Evolutionary conservation across 2,888 invertebrate genomes (phyloP).

Genomic region (Nysson spinosus): DNA sequence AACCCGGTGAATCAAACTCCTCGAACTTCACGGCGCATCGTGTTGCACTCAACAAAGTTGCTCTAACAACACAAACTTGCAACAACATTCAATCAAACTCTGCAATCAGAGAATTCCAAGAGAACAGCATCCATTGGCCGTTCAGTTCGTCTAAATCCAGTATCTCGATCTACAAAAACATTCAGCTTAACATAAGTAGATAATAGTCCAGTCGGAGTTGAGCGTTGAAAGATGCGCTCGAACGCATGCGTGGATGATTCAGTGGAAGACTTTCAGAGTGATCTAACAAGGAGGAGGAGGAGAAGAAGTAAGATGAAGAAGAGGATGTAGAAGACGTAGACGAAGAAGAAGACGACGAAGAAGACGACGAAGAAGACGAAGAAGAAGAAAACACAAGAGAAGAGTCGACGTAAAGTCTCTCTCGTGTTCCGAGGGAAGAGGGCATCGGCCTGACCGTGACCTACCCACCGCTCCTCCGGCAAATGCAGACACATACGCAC

Average conservation of each 20-base stretch:
- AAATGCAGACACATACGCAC: constrained; percentile 42
- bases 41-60: no score
- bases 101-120: no score
- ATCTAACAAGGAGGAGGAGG: constrained; percentile 31
- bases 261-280: constrained; percentile 42
- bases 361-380: constrained; percentile 31
- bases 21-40: no score
- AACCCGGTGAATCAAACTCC: no score
- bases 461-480: constrained; percentile 73
- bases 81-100: no score
- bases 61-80: no score
- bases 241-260: constrained; percentile 47
- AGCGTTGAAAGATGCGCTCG: constrained; percentile 33
- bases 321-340: no score
- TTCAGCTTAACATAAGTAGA: constrained; percentile 26
- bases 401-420: constrained; percentile 58
- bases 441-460: constrained; percentile 77
- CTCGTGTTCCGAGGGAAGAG: constrained; percentile 66
- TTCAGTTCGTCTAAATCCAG: constrained; percentile 34
- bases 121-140: constrained; percentile 15
- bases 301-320: background rate
- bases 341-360: constrained; percentile 32
- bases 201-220: constrained; percentile 9
- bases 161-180: constrained; percentile 34
- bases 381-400: constrained; percentile 37